Evolutionary conservation across 2,113 vertebrate genomes (phyloP), one percentile per base, ranked within the genome.

Genomic region (Hiodon tergisus): DNA sequence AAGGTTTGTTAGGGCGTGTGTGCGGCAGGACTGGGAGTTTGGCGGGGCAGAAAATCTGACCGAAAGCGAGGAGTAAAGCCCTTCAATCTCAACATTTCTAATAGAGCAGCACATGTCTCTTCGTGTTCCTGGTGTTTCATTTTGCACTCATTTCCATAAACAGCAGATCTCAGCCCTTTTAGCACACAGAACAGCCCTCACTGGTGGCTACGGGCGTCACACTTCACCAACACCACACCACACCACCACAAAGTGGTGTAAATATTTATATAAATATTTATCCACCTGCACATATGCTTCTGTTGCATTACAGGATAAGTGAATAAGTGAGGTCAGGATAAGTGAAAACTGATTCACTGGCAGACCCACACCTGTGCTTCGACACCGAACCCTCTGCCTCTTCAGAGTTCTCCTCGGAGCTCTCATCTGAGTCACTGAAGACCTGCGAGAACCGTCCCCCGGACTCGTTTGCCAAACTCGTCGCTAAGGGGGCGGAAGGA

Each of bases 391-490:
- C n/a, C n/a, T 14, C 69, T 13, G 53, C 53, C 31, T 57, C 16
- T 2, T 68, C 74, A 48, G 47, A 76, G 16, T 47, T 76, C 53
- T 76, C 59, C 53, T 65, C 76, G 31, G 47, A 73, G 13, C 57
- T 73, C 53, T 76, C 76, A 16, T 70, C 76, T 51, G 61, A 53
- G 53, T 69, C 80, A 58, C 82, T 83, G 78, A 82, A 82, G 6
- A 83, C 67, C 4, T 63, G 6, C 16, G 70, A 6, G 48, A 82
- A 69, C 61, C 70, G 31, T 55, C 72, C 55, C 14, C 8, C 69
- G 48, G 54, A 47, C 53, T 47, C 76, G 61, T 8, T 50, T 9
- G 71, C 16, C 4, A 10, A 46, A 31, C 51, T 62, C 17, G 57
- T 53, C 4, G 31, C 55, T 3, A 5, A 61, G 17, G 63, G 9